Conservation (phyloP, 2,797 vertebrate species). For the Siniperca undulata region DNA sequence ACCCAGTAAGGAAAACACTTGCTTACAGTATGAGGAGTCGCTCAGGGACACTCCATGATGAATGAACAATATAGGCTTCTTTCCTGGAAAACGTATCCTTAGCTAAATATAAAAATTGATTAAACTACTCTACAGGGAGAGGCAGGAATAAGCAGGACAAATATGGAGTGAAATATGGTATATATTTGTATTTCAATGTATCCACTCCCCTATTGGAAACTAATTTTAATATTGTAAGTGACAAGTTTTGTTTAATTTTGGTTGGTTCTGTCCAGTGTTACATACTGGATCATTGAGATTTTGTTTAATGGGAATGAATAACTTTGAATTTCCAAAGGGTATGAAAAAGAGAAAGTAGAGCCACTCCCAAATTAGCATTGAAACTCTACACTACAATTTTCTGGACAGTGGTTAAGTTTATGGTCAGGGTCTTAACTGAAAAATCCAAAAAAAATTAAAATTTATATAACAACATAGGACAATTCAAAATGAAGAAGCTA, state of each 20-base stretch:
- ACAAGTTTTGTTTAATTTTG: neutral
- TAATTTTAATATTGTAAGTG: neutral
- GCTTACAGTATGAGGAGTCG: slow-evolving; percentile 64
- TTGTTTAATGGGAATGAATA: neutral
- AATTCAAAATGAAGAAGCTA: neutral
- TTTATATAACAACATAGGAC: neutral
- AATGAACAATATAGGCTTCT: slow-evolving; percentile 73
- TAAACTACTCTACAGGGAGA: slow-evolving; percentile 42
- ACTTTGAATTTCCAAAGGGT: neutral
- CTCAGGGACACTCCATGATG: slow-evolving; percentile 64
- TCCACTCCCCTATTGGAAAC: neutral
- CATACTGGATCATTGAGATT: neutral
- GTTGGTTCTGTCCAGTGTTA: slow-evolving; percentile 6
- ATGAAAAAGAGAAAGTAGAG: neutral
- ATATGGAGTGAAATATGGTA: slow-evolving; percentile 14
- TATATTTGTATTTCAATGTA: neutral
- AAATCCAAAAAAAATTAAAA: neutral
- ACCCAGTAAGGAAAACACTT: slow-evolving; percentile 70
- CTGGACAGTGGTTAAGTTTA: neutral
- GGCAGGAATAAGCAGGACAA: slow-evolving; percentile 23
- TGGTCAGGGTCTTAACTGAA: neutral
- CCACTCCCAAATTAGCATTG: neutral
- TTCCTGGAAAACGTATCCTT: slow-evolving; percentile 65
- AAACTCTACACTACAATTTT: neutral
- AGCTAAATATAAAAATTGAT: slow-evolving; percentile 65